These are phyloP conservation scores for Sisor rabdophorus DNA, from an alignment of 2,113 vertebrate species.

Conservation along the genomic window DNA sequence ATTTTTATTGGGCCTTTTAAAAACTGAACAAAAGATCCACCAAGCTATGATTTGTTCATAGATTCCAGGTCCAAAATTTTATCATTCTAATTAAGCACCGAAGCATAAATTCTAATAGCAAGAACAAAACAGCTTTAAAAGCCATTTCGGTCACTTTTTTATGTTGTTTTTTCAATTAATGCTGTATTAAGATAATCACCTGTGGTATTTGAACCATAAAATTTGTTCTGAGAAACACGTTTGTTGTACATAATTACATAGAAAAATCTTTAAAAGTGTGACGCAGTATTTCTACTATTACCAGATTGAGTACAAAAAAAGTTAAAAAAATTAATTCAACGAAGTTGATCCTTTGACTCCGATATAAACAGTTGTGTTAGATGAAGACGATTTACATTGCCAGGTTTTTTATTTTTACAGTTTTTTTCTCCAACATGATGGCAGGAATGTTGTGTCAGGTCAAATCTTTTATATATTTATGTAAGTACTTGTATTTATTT, in stretches of 20 bases:
- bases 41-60: too few relatives aligned
- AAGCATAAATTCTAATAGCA: too few relatives aligned
- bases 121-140: too few relatives aligned
- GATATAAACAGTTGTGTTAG: background rate
- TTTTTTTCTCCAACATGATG: slow-evolving; percentile 47
- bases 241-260: slow-evolving; percentile 8
- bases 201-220: background rate
- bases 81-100: too few relatives aligned
- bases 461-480: slow-evolving; percentile 80
- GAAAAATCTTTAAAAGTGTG: background rate
- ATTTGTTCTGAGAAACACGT: background rate
- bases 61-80: too few relatives aligned
- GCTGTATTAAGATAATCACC: background rate
- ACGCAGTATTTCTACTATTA: background rate
- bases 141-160: too few relatives aligned
- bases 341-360: background rate
- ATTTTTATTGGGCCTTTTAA: slow-evolving; percentile 47
- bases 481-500: slow-evolving; percentile 98
- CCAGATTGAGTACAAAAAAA: background rate
- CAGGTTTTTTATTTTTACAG: background rate
- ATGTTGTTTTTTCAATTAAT: too few relatives aligned
- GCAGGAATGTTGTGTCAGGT: slow-evolving; percentile 76
- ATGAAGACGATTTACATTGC: background rate
- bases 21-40: too few relatives aligned
- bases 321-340: background rate